phyloP scores from a whole-genome alignment of 2,113 vertebrate genomes.

The Bos indicus region DNA sequence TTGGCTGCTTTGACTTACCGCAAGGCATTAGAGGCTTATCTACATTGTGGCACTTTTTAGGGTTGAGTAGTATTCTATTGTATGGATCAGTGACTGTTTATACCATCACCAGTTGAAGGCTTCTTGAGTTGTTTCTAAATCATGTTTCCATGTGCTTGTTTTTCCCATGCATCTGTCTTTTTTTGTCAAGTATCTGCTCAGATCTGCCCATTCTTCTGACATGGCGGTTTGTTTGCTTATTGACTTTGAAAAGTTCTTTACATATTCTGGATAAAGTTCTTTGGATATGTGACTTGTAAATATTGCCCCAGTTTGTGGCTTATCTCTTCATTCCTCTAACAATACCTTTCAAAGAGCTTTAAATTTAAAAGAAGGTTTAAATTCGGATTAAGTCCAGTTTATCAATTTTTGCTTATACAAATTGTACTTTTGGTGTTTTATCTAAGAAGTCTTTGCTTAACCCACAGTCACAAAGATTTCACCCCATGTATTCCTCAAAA shows the following conservation, averaged over 20 bases:
- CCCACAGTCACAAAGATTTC: not conserved
- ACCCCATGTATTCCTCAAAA: not conserved
- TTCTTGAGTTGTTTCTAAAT: not conserved
- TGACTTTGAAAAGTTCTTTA: not conserved
- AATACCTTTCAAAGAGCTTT: not conserved
- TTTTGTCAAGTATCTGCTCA: not conserved
- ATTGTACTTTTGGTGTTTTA: not conserved
- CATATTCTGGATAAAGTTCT: not conserved
- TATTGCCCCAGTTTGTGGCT: not conserved
- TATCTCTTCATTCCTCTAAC: not conserved
- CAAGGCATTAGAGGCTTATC: not conserved
- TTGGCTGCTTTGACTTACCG: not conserved
- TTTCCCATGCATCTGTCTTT: not conserved
- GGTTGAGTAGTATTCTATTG: not conserved
- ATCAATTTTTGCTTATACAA: not conserved
- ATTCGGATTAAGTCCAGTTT: not conserved
- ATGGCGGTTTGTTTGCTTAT: not conserved
- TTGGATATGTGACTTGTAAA: not conserved
- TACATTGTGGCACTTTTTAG: not conserved
- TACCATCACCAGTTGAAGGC: not conserved
- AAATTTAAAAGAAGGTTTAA: not conserved
- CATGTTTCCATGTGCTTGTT: not conserved
- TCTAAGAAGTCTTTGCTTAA: not conserved
- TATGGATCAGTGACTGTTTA: not conserved
- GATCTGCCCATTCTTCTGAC: not conserved